phyloP scores from a whole-genome alignment of 2,113 vertebrate genomes.

The Carassius carassius region DNA sequence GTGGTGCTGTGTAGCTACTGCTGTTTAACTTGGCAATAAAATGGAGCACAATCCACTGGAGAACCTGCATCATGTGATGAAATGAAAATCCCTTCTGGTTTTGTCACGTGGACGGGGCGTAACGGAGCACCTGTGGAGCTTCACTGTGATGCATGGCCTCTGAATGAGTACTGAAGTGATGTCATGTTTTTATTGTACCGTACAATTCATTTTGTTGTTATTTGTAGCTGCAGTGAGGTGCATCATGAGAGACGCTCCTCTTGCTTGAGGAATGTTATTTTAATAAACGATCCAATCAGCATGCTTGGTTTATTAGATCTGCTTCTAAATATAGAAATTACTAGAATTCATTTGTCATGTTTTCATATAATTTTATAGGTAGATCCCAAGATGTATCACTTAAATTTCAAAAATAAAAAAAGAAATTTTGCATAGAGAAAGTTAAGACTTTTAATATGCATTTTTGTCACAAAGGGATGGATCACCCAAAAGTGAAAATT shows the following conservation, averaged over 20 bases:
- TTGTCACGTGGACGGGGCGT: not conserved
- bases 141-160: slow-evolving; percentile 44
- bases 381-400: not conserved
- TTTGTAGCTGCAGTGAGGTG: slow-evolving; percentile 6
- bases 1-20: slow-evolving; percentile 26
- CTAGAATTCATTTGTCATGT: not conserved
- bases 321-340: not conserved
- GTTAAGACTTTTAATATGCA: not conserved
- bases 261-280: slow-evolving; percentile 40
- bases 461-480: not conserved
- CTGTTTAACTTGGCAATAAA: slow-evolving; percentile 10
- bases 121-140: slow-evolving; percentile 20
- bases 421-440: not conserved
- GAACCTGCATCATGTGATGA: not conserved
- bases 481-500: no score
- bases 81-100: not conserved
- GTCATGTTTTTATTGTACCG: slow-evolving; percentile 40
- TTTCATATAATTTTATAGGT: not conserved
- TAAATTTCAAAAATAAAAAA: not conserved
- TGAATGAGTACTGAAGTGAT: slow-evolving; percentile 46
- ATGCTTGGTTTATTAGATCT: not conserved
- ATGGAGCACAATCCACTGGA: slow-evolving; percentile 36
- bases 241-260: not conserved
- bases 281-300: slow-evolving; percentile 48
- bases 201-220: not conserved